Evolutionary conservation across 1,140 invertebrate species (phyloP), one percentile per base, ranked within the genome.

Genomic region (Drosophila nannoptera): DNA sequence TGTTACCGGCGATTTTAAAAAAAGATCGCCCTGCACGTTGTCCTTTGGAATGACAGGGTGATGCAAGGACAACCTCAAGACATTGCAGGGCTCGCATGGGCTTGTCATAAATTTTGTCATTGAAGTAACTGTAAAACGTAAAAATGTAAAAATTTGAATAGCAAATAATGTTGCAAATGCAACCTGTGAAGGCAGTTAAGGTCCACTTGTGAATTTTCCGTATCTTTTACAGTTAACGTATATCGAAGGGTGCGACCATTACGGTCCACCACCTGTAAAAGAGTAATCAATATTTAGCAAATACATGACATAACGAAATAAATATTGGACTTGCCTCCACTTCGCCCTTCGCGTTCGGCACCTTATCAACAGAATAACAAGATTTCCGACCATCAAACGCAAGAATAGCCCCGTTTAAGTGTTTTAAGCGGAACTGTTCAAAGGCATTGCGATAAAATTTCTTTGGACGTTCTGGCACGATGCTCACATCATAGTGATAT

Each of bases 1-100:
- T n/a, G 2, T 59, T 42, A 0, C 32, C 53, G 4, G 90, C 89
- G 54, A 55, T 80, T 7, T 87, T 82, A 12, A 90, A 91, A 45
- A 89, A 91, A 5, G 90, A 90, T 22, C 90, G 75, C 9, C 90
- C 90, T 2, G 87, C 87, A n/a, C 90, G 29, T 90, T 91, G 9
- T 88, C 92, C 72, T 94, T 93, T 55, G 94, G 91, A 68, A 60
- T 87, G 74, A 31, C 84, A 88, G 7, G 70, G 71, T 0, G 55
- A 2, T 0, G 87, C 71, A 14, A 98, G 91, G 43, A 97, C 94
- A 1, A 98, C 93, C 88, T 98, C 96, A 2, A 98, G 84, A 50
- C 94, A 95, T 89, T 95, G 94, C 8, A 96, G 87, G 1, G 92
- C 91, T 38, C 94, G 93, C 78, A 93, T 92, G 4, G 96, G 94